phyloP scores from a whole-genome alignment of 2,888 invertebrate species.

The Trissolcus japonicus region DNA sequence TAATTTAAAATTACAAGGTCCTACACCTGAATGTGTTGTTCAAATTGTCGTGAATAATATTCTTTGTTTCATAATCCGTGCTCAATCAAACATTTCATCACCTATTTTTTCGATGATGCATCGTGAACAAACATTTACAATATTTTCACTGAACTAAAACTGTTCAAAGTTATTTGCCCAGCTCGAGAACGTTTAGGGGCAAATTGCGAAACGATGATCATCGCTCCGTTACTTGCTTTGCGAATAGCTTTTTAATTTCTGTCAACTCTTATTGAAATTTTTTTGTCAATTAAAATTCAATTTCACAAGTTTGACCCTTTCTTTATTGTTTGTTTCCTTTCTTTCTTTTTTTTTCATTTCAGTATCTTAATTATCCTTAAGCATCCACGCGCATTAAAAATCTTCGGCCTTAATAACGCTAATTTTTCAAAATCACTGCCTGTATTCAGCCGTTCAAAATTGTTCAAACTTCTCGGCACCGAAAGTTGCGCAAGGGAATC shows the following conservation, averaged over 20 bases:
- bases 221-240: no score
- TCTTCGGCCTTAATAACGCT: conserved; percentile 34
- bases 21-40: conserved; percentile 19
- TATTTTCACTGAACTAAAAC: no score
- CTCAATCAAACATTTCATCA: neutral
- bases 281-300: no score
- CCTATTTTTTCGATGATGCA: conserved; percentile 1
- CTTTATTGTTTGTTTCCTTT: no score
- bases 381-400: neutral
- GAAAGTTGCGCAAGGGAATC: conserved; percentile 24
- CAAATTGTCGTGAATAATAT: conserved; percentile 23
- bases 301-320: no score
- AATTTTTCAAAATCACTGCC: conserved; percentile 44
- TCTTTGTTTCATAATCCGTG: conserved; percentile 14
- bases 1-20: conserved; percentile 30
- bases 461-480: conserved; percentile 32
- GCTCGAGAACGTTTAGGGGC: no score
- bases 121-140: neutral
- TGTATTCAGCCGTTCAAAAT: conserved; percentile 49
- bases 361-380: neutral
- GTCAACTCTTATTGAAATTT: no score
- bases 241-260: no score
- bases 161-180: no score
- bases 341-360: conserved; percentile 9
- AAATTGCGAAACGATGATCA: no score